A percentile compares a stretch with the other conserved stretches of the same genome.
Conservation (phyloP, 2,797 vertebrate species). For the Pantherophis vulpinus region DNA sequence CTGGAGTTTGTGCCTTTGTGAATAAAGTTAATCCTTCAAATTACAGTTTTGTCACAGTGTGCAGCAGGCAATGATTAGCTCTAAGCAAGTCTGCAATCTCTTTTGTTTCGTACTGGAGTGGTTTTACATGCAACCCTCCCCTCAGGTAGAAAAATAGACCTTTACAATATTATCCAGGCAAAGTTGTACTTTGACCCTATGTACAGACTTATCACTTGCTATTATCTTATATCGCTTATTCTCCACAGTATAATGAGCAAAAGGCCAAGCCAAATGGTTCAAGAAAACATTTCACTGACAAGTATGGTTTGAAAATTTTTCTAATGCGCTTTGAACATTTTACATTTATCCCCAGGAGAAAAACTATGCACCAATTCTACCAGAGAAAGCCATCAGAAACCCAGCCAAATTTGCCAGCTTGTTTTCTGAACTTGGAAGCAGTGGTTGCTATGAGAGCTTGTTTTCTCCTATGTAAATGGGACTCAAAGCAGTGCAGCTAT, state of each 20-base stretch:
- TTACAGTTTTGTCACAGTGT: slow-evolving; percentile 12
- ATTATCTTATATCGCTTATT: neutral
- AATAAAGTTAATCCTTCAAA: slow-evolving; percentile 22
- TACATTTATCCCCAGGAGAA: neutral
- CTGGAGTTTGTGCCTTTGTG: slow-evolving; percentile 21
- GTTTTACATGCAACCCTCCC: neutral
- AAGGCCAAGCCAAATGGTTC: neutral
- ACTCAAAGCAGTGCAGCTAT: neutral
- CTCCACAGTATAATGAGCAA: neutral
- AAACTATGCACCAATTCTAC: neutral
- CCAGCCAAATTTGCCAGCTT: neutral
- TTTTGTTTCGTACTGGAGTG: slow-evolving; percentile 24
- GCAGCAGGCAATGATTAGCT: neutral
- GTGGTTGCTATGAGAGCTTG: neutral
- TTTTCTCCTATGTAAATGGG: neutral
- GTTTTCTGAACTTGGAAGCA: neutral
- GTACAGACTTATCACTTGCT: neutral
- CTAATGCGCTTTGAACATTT: neutral
- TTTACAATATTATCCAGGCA: slow-evolving; percentile 13
- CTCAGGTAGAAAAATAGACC: neutral
- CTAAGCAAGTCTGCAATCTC: neutral
- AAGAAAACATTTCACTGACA: neutral
- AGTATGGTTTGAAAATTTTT: neutral
- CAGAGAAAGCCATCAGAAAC: neutral
- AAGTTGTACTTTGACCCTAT: neutral